Evolutionary conservation across 2,797 vertebrate genomes (phyloP).

Genomic region (Acestrorhynchus altus): DNA sequence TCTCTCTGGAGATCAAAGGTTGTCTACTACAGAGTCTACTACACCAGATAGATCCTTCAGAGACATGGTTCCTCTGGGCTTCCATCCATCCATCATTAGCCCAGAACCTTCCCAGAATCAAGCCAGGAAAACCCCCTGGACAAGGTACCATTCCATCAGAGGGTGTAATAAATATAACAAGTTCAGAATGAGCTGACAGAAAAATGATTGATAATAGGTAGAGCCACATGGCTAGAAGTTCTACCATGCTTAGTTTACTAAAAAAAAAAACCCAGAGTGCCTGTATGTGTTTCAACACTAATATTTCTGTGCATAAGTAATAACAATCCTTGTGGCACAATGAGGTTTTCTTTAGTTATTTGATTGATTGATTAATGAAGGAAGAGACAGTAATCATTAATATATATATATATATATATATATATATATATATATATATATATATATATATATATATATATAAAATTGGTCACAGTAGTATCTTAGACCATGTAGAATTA

Average conservation of each 20-base stretch:
- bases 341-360: neutral
- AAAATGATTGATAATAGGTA: neutral
- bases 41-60: conserved; percentile 90
- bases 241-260: conserved; percentile 9
- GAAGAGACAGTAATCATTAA: neutral
- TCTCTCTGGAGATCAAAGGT: conserved; percentile 99
- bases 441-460: no score
- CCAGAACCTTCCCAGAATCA: no score
- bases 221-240: neutral
- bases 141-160: no score
- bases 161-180: neutral
- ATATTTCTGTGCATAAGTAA: neutral
- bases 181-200: neutral
- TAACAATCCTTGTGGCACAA: neutral
- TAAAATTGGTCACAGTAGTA: no score
- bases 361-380: conserved; percentile 4
- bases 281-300: neutral
- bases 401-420: no score
- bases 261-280: neutral
- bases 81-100: no score
- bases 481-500: no score
- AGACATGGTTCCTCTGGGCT: conserved; percentile 40
- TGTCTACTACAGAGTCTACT: conserved; percentile 99
- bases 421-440: no score
- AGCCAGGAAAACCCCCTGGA: no score